These are phyloP conservation scores for Stegastes partitus DNA, from an alignment of 2,113 vertebrate species.

Conservation along the genomic window DNA sequence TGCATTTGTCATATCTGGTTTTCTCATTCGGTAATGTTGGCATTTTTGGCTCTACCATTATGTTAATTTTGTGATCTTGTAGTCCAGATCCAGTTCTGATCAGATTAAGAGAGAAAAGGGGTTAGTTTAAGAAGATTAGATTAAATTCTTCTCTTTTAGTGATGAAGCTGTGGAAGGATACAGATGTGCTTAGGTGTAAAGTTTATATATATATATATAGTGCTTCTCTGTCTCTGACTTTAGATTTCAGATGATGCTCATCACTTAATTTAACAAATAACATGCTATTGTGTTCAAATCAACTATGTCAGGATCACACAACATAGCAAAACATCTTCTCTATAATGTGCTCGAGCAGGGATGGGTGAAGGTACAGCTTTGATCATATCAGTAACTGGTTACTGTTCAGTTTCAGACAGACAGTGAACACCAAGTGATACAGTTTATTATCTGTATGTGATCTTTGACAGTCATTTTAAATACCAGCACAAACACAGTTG, in stretches of 20 bases:
- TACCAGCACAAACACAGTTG: background rate
- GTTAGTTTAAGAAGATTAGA: constrained; percentile 45
- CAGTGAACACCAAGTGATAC: no score
- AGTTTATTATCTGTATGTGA: no score
- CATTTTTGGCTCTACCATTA: background rate
- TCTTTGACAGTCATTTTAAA: no score
- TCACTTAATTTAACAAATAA: background rate
- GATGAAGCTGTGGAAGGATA: constrained; percentile 2
- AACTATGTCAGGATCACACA: background rate
- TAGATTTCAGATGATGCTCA: background rate
- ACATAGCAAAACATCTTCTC: background rate
- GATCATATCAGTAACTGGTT: no score
- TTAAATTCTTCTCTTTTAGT: constrained; percentile 5
- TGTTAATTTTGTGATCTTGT: constrained; percentile 17
- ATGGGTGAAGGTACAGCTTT: no score
- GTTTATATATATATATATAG: no score
- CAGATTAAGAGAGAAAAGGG: constrained; percentile 39
- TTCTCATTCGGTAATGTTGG: background rate
- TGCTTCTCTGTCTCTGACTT: no score
- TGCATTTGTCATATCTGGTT: background rate
- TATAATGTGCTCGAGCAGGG: no score
- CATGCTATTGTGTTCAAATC: background rate
- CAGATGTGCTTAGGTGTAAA: background rate
- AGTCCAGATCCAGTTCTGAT: constrained; percentile 9
- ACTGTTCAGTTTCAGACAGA: no score